phyloP scores from a whole-genome alignment of 1,140 invertebrate species.

The Heliothis virescens region DNA sequence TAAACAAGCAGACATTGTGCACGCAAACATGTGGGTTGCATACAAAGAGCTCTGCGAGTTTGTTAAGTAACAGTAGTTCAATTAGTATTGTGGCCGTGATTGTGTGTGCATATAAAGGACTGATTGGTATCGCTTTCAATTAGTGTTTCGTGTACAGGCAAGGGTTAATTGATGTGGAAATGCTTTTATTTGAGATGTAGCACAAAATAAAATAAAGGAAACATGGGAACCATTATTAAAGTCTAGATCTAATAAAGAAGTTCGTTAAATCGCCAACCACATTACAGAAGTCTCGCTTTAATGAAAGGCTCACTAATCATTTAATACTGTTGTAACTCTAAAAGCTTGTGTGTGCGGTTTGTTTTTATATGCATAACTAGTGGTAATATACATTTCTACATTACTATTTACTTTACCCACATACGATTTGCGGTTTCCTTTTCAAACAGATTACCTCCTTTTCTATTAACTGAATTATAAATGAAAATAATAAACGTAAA shows the following conservation, averaged over 20 bases:
- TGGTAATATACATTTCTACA: not conserved
- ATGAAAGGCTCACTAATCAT: not conserved
- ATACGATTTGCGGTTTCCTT: conserved; percentile 9
- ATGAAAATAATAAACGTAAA: conserved; percentile 4
- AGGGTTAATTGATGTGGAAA: not conserved
- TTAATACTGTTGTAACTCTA: conserved; percentile 29
- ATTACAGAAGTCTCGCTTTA: not conserved
- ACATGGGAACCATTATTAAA: not conserved
- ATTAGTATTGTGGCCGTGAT: conserved; percentile 8
- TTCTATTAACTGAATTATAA: not conserved
- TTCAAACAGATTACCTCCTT: conserved; percentile 18
- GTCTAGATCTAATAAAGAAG: not conserved
- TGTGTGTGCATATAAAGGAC: not conserved
- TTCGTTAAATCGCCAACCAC: not conserved
- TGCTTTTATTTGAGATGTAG: not conserved
- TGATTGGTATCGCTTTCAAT: conserved; percentile 13
- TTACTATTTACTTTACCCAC: not conserved
- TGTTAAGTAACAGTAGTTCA: not conserved
- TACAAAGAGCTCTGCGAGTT: too few species aligned
- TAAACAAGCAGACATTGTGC: too few species aligned
- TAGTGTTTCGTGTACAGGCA: not conserved
- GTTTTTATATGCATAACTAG: not conserved
- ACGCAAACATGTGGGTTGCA: too few species aligned
- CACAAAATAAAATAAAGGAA: too few species aligned
- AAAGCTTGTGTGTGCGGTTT: conserved; percentile 12